These are phyloP conservation scores for Ochropleura leucogaster DNA, from an alignment of 2,888 invertebrate genomes.

Conservation along the genomic window DNA sequence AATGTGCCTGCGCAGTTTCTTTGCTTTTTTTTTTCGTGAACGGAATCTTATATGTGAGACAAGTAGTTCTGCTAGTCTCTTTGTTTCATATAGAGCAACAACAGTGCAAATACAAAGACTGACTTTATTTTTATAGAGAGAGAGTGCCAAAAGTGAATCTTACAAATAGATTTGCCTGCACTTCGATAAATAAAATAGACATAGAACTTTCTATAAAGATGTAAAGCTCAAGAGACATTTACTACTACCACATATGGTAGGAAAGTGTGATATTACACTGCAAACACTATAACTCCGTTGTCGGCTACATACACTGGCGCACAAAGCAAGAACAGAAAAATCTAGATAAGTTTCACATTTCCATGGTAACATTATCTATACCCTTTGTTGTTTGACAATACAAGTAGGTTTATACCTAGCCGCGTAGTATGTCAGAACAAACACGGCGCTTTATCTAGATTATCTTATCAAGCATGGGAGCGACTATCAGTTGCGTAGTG, in stretches of 20 bases:
- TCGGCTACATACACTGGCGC: background rate
- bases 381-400: constrained; percentile 56
- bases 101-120: constrained; percentile 44
- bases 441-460: constrained; percentile 65
- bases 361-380: constrained; percentile 40
- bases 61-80: constrained; percentile 10
- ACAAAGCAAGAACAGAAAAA: constrained; percentile 22
- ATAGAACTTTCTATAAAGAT: constrained; percentile 27
- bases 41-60: background rate
- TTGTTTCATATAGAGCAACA: constrained; percentile 29
- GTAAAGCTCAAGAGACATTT: constrained; percentile 7
- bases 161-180: constrained; percentile 37
- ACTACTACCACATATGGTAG: constrained; percentile 9
- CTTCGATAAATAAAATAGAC: background rate
- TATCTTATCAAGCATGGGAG: constrained; percentile 76
- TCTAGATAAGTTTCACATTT: constrained; percentile 27
- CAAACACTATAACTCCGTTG: constrained; percentile 1
- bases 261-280: constrained; percentile 25
- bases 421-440: constrained; percentile 53
- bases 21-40: constrained; percentile 22
- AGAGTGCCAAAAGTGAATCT: constrained; percentile 43
- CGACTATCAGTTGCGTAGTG: constrained; percentile 70
- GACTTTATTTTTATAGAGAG: constrained; percentile 48
- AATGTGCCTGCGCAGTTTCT: constrained; percentile 5
- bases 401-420: constrained; percentile 38